Base-by-base conservation (phyloP, 2,888 invertebrate genomes). In the Aleiodes leptofemur region DNA sequence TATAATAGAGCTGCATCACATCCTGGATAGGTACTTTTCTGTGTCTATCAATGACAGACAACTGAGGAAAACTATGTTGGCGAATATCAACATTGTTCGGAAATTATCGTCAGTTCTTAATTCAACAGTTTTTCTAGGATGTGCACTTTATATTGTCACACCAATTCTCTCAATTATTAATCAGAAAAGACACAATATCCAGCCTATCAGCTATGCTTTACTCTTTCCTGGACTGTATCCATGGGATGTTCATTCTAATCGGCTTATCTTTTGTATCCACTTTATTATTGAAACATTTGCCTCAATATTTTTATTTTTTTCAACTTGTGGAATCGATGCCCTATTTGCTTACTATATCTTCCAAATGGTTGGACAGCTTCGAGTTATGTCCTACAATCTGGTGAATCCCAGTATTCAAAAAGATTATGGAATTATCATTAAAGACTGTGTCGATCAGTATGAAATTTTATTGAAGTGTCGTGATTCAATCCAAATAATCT, bases 281-380 rank as follows among this genome's bases (percentile, higher is more conserved):
- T 82, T 77, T 9, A 0, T 78, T 3, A 72, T 81, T 13, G 83
- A 85, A 43, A 14, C 51, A 4, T n/a, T 50, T 2, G 34, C 69
- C 16, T 43, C 43, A 13, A 6, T 53, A 0, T 69, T 72, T 4
- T 16, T 81, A 2, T 48, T 78, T 29, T 76, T 69, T 7, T 34
- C 81, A 8, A 77, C 82, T 3, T 51, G 66, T 1, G 81, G 82
- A 0, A 82, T 80, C 3, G 85, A 86, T 50, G 76, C 77, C 0
- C 73, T 83, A 4, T 85, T 84, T 71, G 43, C 50, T 48, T 43
- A 43, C 11, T 64, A 64, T 48, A 29, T 64, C 9, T 64, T 64
- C 16, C 64, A 64, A 64, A 64, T 64, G 29, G 23, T 43, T 16
- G 48, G 64, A 11, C 64, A 64, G 4, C 50, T 64, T 13, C 79